A percentile compares a stretch with the other conserved stretches of the same genome.
Conservation (phyloP, 2,113 vertebrate species). For the Lamprotornis superbus region DNA sequence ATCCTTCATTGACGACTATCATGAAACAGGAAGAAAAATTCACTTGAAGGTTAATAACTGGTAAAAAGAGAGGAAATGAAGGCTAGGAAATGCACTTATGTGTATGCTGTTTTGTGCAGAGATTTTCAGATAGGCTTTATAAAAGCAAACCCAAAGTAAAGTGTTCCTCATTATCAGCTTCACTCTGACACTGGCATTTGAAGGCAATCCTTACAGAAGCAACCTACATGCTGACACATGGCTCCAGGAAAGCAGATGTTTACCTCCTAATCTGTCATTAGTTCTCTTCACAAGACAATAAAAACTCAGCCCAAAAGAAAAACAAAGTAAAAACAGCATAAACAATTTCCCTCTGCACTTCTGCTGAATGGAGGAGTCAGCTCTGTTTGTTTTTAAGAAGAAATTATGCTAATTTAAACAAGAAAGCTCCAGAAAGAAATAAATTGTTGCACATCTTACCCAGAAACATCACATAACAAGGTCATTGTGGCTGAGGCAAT, state of each 20-base stretch:
- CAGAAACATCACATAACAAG: constrained; percentile 56
- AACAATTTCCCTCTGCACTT: neutral
- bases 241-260: neutral
- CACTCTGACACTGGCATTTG: neutral
- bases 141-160: neutral
- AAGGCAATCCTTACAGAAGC: neutral
- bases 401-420: constrained; percentile 56
- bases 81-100: neutral
- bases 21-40: neutral
- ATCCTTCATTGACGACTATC: neutral
- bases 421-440: constrained; percentile 39
- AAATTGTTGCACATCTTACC: constrained; percentile 35
- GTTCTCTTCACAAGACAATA: neutral
- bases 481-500: constrained; percentile 55
- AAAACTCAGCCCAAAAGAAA: neutral
- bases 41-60: neutral
- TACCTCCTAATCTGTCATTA: neutral
- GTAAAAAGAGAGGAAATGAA: neutral
- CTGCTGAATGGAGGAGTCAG: neutral
- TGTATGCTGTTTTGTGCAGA: neutral
- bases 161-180: neutral
- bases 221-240: neutral
- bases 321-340: neutral
- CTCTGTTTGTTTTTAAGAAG: constrained; percentile 27
- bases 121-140: neutral